phyloP scores from a whole-genome alignment of 2,797 vertebrate genomes.

The Emydoidea blandingii region DNA sequence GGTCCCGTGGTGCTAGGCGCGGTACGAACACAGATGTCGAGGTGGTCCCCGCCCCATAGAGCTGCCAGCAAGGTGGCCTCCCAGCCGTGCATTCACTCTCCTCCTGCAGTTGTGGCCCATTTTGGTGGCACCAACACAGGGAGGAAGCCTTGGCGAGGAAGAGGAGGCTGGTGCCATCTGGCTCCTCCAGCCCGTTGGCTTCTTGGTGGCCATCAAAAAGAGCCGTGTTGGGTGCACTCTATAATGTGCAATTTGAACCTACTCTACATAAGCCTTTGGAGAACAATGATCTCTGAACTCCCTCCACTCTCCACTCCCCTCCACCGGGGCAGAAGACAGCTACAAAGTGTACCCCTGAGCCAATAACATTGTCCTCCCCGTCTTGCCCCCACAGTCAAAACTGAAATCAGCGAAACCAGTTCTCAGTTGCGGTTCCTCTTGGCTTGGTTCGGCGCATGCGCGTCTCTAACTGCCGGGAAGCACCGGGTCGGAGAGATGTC shows the following conservation, averaged over 20 bases:
- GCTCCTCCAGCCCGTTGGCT: conserved; percentile 26
- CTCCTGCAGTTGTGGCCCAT: background rate
- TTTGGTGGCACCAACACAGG: fast-evolving
- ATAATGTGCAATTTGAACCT: conserved; percentile 67
- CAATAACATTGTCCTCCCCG: conserved; percentile 48
- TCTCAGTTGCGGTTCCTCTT: conserved; percentile 57
- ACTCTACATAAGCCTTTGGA: conserved; percentile 68
- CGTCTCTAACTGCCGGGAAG: conserved; percentile 88
- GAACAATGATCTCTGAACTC: conserved; percentile 57
- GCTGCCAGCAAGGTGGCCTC: background rate
- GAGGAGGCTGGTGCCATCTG: background rate
- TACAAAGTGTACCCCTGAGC: conserved; percentile 62
- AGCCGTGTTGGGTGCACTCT: conserved; percentile 31
- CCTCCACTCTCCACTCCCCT: conserved; percentile 45
- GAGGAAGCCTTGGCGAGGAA: conserved; percentile 56
- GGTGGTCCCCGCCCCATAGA: conserved; percentile 26
- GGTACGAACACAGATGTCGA: background rate
- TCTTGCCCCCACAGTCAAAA: conserved; percentile 49
- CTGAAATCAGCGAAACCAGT: conserved; percentile 35
- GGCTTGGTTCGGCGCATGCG: background rate
- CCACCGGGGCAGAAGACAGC: conserved; percentile 61
- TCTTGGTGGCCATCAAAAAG: conserved; percentile 17
- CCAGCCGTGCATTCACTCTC: fast-evolving
- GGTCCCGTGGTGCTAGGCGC: background rate
- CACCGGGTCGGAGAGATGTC: conserved; percentile 91